Base-by-base conservation (phyloP, 2,797 vertebrate species). In the Clarias platycephalus region DNA sequence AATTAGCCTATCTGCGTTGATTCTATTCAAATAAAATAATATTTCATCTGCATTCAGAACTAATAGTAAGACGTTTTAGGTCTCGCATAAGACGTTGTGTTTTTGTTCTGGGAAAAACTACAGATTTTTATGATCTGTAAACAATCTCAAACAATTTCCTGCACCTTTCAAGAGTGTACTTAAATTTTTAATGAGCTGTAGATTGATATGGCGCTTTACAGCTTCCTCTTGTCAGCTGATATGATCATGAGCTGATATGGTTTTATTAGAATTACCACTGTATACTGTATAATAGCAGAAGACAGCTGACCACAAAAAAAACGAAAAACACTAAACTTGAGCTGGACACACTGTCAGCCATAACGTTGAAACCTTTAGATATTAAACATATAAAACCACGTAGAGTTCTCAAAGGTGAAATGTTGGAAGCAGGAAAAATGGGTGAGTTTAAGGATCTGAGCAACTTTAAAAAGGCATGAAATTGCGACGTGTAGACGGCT, bases 211-310 rank as follows among this genome's bases (percentile, higher is more conserved):
- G 63, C 74, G 13, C n/a, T 31, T 80, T 66, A 80, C 15, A 80
- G 62, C 78, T 80, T 80, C 76, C 76, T 79, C 58, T 44, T 4
- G 13, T 64, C 40, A 66, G 40, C 40, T 26, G 40, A n/a, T 72
- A 26, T 0, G 22, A 24, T 49, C 24, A 53, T 26, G 70, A 72
- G 70, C 62, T 64, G 62, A 64, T 80, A 53, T 12, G 13, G 10
- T 64, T 49, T 66, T 80, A 62, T 40, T 40, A 18, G 58, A n/a
- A 4, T 58, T n/a, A 3, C 26, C 18, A 58, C 74, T 13, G 49
- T 5, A 28, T 74, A 58, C 53, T 24, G 26, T 5, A 28, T 74
- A 26, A 15, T 18, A 20, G 26, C 49, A 77, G 1, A 77, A 28
- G 49, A 57, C 4, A 22, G 53, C 53, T 12, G 26, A 1, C 5